These are phyloP conservation scores for Chlorodrepanis virens DNA, from an alignment of 2,113 vertebrate genomes.

Conservation along the genomic window DNA sequence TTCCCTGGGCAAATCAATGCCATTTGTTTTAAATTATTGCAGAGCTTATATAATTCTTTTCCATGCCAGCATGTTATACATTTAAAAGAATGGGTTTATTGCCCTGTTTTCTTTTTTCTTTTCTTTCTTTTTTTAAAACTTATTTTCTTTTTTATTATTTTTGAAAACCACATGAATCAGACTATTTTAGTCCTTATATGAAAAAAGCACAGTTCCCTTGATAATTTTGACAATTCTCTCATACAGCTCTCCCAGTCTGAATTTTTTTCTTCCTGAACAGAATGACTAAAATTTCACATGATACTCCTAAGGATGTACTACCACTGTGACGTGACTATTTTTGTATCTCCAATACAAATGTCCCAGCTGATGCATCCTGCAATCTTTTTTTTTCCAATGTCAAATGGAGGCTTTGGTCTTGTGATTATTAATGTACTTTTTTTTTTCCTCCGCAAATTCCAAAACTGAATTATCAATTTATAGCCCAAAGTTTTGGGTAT, in stretches of 20 bases:
- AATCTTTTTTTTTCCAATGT: not conserved
- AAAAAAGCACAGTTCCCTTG: not conserved
- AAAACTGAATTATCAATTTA: not conserved
- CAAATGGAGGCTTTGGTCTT: not conserved
- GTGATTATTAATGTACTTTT: not conserved
- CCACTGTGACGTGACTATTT: not conserved
- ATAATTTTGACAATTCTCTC: not conserved
- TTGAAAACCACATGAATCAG: not conserved
- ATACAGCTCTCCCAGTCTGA: not conserved
- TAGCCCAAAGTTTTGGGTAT: not conserved
- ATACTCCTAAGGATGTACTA: not conserved
- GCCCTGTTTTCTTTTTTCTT: accelerated
- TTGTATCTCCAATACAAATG: not conserved
- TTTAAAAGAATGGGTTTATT: not conserved
- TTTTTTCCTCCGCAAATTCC: not conserved
- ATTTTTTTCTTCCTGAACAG: not conserved
- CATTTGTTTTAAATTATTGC: not conserved
- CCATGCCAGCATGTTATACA: not conserved
- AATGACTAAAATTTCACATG: slow-evolving; percentile 4
- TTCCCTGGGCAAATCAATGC: not conserved
- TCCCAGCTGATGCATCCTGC: not conserved
- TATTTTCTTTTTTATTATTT: not conserved
- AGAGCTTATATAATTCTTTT: not conserved
- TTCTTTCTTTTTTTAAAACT: too few species aligned
- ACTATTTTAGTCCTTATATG: not conserved